These are phyloP conservation scores for Bubalus kerabau DNA, from an alignment of 2,113 vertebrate species.

Conservation along the genomic window DNA sequence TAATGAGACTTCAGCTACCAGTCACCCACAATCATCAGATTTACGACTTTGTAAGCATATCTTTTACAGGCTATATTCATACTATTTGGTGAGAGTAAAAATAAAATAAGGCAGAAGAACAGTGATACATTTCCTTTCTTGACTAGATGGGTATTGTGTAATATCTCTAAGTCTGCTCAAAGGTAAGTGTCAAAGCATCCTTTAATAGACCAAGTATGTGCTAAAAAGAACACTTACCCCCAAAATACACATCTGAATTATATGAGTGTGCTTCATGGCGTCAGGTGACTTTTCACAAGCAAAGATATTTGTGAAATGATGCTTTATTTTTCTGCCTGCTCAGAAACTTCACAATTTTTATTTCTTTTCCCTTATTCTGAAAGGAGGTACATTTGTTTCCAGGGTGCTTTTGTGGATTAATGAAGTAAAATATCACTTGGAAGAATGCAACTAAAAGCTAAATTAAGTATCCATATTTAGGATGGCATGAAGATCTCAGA, in stretches of 20 bases:
- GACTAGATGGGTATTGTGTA: not conserved
- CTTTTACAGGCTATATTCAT: not conserved
- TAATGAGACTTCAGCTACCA: not conserved
- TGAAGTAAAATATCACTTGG: not conserved
- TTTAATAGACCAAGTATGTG: not conserved
- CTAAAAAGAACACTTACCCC: not conserved
- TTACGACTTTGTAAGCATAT: not conserved
- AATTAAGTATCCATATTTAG: not conserved
- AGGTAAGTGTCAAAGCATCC: not conserved
- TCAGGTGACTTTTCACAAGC: not conserved
- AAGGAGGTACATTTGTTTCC: not conserved
- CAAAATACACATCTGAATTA: not conserved
- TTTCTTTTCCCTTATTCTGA: not conserved
- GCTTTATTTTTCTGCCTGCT: not conserved
- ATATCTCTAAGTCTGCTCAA: not conserved
- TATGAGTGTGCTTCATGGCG: not conserved
- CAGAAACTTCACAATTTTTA: not conserved
- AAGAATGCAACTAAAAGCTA: not conserved
- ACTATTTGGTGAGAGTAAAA: not conserved
- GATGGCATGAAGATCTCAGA: not conserved
- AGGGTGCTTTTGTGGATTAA: not conserved
- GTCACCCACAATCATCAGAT: not conserved
- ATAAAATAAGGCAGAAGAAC: not conserved
- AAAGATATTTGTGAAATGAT: not conserved
- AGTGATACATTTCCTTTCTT: not conserved